Conservation (phyloP, 2,888 invertebrate genomes). For the Gonocerus acuteangulatus region DNA sequence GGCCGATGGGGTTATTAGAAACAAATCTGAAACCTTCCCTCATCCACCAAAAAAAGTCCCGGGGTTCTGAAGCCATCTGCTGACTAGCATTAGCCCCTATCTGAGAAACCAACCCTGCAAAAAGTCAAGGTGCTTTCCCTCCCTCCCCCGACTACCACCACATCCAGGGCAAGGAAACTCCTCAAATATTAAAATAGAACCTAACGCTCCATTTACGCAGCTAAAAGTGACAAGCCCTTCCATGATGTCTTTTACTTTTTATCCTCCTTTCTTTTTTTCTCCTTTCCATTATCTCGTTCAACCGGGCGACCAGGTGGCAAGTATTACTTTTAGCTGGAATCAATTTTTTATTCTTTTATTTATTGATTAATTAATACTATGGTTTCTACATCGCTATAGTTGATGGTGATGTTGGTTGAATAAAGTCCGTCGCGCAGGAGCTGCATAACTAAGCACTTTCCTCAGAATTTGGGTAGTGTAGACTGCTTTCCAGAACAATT, state of each 20-base stretch:
- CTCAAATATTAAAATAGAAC: conserved; percentile 1
- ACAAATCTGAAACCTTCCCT: neutral
- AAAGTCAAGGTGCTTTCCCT: neutral
- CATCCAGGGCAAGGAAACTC: neutral
- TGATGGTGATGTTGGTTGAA: no score
- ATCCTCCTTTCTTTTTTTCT: neutral
- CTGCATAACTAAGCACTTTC: no score
- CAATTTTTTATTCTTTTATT: no score
- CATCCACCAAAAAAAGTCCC: neutral
- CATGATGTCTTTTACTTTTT: no score
- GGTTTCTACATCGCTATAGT: no score
- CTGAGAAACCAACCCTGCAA: neutral
- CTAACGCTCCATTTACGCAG: neutral
- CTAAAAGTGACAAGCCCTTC: neutral
- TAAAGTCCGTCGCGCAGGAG: no score
- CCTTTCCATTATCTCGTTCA: neutral
- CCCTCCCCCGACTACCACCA: neutral
- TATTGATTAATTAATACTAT: no score
- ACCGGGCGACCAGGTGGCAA: no score
- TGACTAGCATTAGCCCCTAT: neutral
- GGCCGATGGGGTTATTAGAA: neutral
- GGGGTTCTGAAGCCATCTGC: neutral
- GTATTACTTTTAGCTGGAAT: no score
- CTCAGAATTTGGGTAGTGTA: no score
- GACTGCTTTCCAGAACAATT: no score